Conservation (phyloP, 2,888 invertebrate species). For the Cheilosia vulpina region DNA sequence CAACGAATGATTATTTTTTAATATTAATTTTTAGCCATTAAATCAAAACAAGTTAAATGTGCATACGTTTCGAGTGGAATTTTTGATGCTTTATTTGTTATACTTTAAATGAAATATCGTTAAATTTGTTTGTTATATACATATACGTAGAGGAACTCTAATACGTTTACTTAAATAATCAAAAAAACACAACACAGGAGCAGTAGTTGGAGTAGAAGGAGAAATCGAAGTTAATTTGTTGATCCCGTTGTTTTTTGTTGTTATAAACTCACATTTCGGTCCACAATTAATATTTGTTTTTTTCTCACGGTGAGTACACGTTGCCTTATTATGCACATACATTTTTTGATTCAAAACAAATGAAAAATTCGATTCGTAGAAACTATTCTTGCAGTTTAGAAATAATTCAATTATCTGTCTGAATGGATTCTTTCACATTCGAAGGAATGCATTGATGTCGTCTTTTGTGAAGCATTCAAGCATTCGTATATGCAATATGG, state of each 20-base stretch:
- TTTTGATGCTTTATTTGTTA: constrained; percentile 70
- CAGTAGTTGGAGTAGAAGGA: constrained; percentile 51
- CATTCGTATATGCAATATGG: constrained; percentile 32
- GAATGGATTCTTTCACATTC: constrained; percentile 27
- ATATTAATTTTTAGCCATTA: constrained; percentile 65
- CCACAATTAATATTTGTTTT: constrained; percentile 71
- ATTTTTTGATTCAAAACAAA: background rate
- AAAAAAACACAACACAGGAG: constrained; percentile 21
- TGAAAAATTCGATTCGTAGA: background rate
- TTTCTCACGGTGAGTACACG: constrained; percentile 70
- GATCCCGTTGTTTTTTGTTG: constrained; percentile 73
- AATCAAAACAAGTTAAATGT: constrained; percentile 70
- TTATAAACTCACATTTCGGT: constrained; percentile 72
- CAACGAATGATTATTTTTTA: constrained; percentile 72
- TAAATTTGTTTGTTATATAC: constrained; percentile 74
- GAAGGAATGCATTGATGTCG: constrained; percentile 16
- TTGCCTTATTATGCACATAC: background rate
- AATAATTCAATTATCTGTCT: constrained; percentile 41
- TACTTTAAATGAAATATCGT: constrained; percentile 70
- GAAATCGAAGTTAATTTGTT: constrained; percentile 68
- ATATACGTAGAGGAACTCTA: constrained; percentile 60
- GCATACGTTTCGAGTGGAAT: constrained; percentile 66
- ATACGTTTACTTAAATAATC: constrained; percentile 56
- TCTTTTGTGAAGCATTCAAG: constrained; percentile 28
- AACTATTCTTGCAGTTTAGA: background rate